Conservation (phyloP, 2,797 vertebrate species). For the Sebastes elongatus region DNA sequence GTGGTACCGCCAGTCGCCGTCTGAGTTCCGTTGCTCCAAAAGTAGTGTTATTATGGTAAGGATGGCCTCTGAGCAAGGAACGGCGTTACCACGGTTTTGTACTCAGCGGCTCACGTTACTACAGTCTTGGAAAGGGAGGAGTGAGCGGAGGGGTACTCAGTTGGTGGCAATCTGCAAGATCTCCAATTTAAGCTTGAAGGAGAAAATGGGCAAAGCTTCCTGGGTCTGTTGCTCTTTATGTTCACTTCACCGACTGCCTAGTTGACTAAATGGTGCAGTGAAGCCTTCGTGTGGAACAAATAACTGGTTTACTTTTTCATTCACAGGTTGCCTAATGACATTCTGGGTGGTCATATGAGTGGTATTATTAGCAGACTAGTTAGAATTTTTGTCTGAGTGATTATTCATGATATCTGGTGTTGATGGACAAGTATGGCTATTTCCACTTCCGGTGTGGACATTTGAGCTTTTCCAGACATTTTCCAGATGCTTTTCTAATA, state of each 20-base stretch:
- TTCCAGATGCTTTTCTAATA: constrained; percentile 1
- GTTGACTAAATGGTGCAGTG: neutral
- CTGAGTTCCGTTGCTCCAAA: too few species aligned
- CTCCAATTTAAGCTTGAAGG: neutral
- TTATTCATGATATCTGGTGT: neutral
- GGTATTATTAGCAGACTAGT: neutral
- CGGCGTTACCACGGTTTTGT: neutral
- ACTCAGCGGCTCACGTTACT: too few species aligned
- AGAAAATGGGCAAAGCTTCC: neutral
- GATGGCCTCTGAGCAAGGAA: neutral
- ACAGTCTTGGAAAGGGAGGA: neutral
- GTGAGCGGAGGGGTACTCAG: neutral
- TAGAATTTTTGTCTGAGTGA: neutral
- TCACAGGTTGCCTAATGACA: neutral
- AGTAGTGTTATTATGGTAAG: neutral
- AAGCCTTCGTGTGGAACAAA: neutral
- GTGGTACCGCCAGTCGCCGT: too few species aligned
- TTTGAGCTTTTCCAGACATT: neutral
- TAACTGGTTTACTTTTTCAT: neutral
- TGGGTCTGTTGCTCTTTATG: neutral
- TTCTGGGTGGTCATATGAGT: neutral
- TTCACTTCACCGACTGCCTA: neutral
- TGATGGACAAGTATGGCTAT: neutral
- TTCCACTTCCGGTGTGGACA: neutral
- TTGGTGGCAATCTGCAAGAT: neutral